Base-by-base conservation (phyloP, 2,113 vertebrate species). In the Promerops cafer region DNA sequence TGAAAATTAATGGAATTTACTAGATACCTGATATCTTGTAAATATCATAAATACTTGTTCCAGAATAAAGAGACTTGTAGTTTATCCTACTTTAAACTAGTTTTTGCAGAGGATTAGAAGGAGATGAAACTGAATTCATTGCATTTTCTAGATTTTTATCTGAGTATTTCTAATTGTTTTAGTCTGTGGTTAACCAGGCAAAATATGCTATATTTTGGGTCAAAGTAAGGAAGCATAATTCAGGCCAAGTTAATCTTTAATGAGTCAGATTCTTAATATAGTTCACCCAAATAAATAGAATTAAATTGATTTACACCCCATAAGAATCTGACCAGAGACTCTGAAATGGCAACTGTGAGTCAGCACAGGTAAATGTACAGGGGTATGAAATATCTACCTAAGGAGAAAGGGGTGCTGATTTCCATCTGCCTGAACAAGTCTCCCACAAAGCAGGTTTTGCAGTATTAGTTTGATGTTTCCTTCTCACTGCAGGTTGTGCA, bases 391-490 rank as follows among this genome's bases (percentile, higher is more conserved):
- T 19, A 28, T 1, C 44, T 22, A 49, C 26, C 76, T 49, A 30
- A 35, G 75, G 42, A 80, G 20, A 83, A 95, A 86, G 50, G 35
- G 39, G 47, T 42, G 75, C 39, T 7, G n/a, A 69, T 93, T 96
- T 96, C 45, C 71, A 77, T 44, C 44, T 83, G 68, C 35, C 35
- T 70, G 75, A 85, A 71, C 22, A 21, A 17, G 10, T 59, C 71
- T 61, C 68, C 83, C 81, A 23, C 60, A 92, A 93, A 92, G 74
- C 42, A 85, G 10, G 4, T 89, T 85, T 75, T 77, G 64, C 64
- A 66, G 31, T 56, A 83, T 71, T 88, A 86, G 79, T 78, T 92
- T 96, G 71, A 81, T 64, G 50, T 96, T 92, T 90, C 68, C 64
- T 90, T 69, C 71, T 90, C 71, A 33, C 63, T 80, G 42, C 50